Percentiles rank a stretch among this genome's conserved stretches.
phyloP scores from a whole-genome alignment of 2,888 invertebrate genomes.

The Apantesis nais region DNA sequence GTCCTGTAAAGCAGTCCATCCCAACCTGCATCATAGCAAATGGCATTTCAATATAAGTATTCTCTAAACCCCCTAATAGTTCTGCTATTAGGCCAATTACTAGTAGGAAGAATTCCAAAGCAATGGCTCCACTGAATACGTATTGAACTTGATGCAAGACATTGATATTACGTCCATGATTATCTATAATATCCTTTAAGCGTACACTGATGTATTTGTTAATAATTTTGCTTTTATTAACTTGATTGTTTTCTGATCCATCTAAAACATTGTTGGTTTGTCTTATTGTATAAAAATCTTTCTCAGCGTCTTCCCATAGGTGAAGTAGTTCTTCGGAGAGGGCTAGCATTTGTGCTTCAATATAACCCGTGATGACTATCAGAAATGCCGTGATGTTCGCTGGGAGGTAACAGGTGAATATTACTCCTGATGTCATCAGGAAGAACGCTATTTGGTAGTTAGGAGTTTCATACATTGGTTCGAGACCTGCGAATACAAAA shows the following conservation, averaged over 20 bases:
- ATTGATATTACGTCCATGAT: slow-evolving; percentile 49
- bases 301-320: slow-evolving; percentile 20
- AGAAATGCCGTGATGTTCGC: slow-evolving; percentile 24
- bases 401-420: slow-evolving; percentile 23
- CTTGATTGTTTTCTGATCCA: neutral
- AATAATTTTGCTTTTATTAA: slow-evolving; percentile 8
- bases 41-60: slow-evolving; percentile 59
- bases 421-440: slow-evolving; percentile 8
- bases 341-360: slow-evolving; percentile 26
- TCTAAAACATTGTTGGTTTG: neutral
- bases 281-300: slow-evolving; percentile 7
- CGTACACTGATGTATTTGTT: slow-evolving; percentile 17
- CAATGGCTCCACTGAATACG: slow-evolving; percentile 53
- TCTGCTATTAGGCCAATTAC: slow-evolving; percentile 51
- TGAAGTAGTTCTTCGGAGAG: slow-evolving; percentile 25
- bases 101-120: slow-evolving; percentile 54
- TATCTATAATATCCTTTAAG: slow-evolving; percentile 41
- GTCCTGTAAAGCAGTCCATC: slow-evolving; percentile 52
- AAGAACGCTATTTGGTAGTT: slow-evolving; percentile 27
- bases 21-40: slow-evolving; percentile 57
- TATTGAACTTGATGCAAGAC: slow-evolving; percentile 49
- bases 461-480: slow-evolving; percentile 25
- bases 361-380: slow-evolving; percentile 28
- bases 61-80: slow-evolving; percentile 59
- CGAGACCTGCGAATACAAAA: slow-evolving; percentile 19